phyloP scores from a whole-genome alignment of 2,888 invertebrate species.

The Chaetogeoica ovagalla region DNA sequence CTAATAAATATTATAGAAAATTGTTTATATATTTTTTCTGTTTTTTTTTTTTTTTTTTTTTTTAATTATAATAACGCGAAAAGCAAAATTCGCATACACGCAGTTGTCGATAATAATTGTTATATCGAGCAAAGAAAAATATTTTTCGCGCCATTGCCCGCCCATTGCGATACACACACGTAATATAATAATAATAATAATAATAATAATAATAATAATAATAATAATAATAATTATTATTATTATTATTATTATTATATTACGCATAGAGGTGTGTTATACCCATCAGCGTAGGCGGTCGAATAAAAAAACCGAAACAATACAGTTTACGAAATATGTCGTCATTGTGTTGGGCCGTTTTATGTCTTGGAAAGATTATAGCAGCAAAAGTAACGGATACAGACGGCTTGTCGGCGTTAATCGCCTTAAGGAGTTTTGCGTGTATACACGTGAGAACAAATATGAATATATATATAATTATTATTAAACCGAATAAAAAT shows the following conservation, averaged over 20 bases:
- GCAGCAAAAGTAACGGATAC: not conserved
- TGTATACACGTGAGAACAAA: not conserved
- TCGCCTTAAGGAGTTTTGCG: not conserved
- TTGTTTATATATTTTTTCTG: not conserved
- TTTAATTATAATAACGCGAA: not conserved
- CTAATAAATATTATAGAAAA: conserved; percentile 32
- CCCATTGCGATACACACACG: conserved; percentile 13
- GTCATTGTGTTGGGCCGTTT: conserved; percentile 31
- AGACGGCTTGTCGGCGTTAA: conserved; percentile 1
- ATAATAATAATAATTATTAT: not conserved
- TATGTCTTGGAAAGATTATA: conserved; percentile 26
- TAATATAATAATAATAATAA: not conserved
- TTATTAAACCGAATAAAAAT: not conserved
- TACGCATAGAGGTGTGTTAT: not conserved
- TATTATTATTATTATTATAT: conserved; percentile 1
- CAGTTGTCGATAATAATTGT: too few species aligned
- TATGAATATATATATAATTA: not conserved
- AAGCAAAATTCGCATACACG: too few species aligned
- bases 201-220: conserved; percentile 2
- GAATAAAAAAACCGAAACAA: conserved; percentile 37
- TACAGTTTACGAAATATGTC: conserved; percentile 43
- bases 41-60: conserved; percentile 4
- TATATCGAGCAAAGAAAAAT: not conserved
- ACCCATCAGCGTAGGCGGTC: conserved; percentile 37
- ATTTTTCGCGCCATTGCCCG: not conserved